Evolutionary conservation across 2,113 vertebrate species (phyloP).

Genomic region (Tragelaphus scriptus): DNA sequence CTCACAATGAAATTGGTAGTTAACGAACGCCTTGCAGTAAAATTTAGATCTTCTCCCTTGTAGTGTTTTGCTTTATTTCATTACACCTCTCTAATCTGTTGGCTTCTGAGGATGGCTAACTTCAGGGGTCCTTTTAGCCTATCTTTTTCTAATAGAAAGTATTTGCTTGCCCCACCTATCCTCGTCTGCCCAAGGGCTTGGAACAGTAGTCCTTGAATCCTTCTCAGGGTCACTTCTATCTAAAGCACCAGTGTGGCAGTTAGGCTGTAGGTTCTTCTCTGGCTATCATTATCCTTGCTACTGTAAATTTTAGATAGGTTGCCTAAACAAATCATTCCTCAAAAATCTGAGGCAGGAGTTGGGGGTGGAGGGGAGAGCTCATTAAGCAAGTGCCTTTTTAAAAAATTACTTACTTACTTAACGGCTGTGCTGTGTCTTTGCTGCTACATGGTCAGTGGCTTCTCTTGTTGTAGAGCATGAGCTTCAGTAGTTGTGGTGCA

Average conservation of each 20-base stretch:
- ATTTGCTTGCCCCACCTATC: neutral
- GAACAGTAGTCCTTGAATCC: neutral
- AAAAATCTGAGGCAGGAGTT: neutral
- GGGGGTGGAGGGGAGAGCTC: neutral
- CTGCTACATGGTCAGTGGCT: neutral
- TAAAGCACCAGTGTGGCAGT: neutral
- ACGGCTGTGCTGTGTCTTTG: neutral
- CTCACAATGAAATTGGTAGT: neutral
- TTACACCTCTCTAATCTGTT: neutral
- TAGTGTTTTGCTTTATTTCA: neutral
- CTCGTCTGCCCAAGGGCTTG: neutral
- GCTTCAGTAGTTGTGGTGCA: neutral
- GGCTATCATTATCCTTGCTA: neutral
- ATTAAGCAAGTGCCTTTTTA: neutral
- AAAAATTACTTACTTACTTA: neutral
- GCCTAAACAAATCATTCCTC: neutral
- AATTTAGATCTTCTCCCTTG: neutral
- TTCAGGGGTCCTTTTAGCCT: neutral
- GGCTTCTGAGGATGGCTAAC: neutral
- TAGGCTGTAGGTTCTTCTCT: neutral
- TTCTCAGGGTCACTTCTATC: neutral
- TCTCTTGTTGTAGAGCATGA: neutral
- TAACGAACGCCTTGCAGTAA: neutral
- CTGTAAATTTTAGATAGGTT: neutral
- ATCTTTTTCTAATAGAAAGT: neutral